phyloP scores from a whole-genome alignment of 2,797 vertebrate genomes.

The Neomorphus geoffroyi region DNA sequence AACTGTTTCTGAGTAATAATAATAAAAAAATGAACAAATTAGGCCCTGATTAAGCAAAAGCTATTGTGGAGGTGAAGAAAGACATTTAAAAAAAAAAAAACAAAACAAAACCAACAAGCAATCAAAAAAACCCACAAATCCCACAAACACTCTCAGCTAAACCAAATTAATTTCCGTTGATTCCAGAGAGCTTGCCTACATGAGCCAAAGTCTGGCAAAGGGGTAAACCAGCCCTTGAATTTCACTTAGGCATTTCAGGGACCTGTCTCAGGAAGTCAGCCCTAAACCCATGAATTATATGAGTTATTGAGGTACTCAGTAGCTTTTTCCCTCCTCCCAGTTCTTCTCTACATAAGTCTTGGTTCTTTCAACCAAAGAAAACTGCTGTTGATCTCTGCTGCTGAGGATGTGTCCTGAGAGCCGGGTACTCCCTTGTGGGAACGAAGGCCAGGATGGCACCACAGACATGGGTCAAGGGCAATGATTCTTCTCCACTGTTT shows the following conservation, averaged over 20 bases:
- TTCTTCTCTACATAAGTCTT: not conserved
- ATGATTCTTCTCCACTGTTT: not conserved
- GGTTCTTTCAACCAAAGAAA: not conserved
- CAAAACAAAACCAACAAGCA: not conserved
- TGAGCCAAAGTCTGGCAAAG: not conserved
- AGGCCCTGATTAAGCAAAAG: not conserved
- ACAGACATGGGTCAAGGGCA: not conserved
- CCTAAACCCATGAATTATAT: not conserved
- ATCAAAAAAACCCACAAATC: not conserved
- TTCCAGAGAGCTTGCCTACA: not conserved
- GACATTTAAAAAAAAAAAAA: not conserved
- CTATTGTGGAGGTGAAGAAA: not conserved
- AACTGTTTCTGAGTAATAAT: not conserved
- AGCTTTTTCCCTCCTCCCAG: not conserved
- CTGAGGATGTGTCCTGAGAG: not conserved
- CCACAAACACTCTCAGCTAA: not conserved
- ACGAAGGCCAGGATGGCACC: rapidly evolving
- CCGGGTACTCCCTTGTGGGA: not conserved
- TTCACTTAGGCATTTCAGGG: not conserved
- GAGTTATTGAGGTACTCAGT: not conserved
- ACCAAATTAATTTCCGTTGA: not conserved
- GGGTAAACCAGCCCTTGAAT: not conserved
- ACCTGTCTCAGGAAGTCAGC: not conserved
- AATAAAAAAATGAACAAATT: not conserved
- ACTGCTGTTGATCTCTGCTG: not conserved